Evolutionary conservation across 2,113 vertebrate species (phyloP).

Genomic region (Lepus timidus): DNA sequence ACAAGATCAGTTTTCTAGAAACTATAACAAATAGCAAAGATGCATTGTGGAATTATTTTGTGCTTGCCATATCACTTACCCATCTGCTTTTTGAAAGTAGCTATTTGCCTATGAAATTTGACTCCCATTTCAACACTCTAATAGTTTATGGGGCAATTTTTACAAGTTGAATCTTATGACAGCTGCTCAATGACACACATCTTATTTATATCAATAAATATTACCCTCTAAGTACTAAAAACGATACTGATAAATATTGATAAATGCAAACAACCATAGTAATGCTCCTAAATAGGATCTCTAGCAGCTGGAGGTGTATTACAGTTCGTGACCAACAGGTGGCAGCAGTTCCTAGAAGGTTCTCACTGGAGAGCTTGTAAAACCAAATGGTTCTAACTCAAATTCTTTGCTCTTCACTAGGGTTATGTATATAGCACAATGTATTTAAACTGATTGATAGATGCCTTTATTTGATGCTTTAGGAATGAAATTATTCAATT

Average conservation of each 20-base stretch:
- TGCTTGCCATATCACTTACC: neutral
- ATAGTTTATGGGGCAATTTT: conserved; percentile 23
- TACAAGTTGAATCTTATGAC: neutral
- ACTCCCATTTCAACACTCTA: conserved; percentile 31
- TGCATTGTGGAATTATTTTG: neutral
- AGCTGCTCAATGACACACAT: neutral
- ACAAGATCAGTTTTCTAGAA: neutral
- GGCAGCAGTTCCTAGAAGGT: conserved; percentile 78
- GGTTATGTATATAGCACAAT: conserved; percentile 65
- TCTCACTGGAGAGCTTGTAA: neutral
- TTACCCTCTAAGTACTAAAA: conserved; percentile 10
- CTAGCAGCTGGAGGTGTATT: neutral
- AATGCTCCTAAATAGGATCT: neutral
- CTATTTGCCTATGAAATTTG: neutral
- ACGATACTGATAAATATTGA: conserved; percentile 21
- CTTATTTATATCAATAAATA: neutral
- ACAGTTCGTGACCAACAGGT: conserved; percentile 73
- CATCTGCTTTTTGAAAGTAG: neutral
- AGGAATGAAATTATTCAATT: conserved; percentile 74
- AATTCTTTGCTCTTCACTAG: conserved; percentile 55
- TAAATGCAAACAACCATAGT: neutral
- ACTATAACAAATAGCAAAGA: neutral
- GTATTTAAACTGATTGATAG: conserved; percentile 70
- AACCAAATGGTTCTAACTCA: neutral
- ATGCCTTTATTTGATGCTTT: conserved; percentile 12